These are phyloP conservation scores for Drosophila jambulina DNA, from an alignment of 1,140 invertebrate species.

Conservation along the genomic window DNA sequence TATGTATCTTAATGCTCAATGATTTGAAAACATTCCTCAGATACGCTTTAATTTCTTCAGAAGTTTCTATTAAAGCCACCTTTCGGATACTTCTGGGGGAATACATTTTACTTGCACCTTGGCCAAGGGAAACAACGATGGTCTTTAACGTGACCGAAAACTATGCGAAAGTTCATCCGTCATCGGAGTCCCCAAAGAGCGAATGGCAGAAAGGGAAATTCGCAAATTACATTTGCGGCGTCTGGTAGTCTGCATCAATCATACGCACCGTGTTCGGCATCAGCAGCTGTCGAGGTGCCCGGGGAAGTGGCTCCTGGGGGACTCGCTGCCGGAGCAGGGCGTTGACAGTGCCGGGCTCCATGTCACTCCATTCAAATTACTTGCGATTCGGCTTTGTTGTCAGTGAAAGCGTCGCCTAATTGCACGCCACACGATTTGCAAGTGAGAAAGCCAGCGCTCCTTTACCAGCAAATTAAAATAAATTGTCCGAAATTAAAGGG, in stretches of 20 bases:
- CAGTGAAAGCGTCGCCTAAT: conserved; percentile 71
- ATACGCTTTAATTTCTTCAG: neutral
- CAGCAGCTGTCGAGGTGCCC: conserved; percentile 43
- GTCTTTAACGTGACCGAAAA: conserved; percentile 14
- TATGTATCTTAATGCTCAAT: neutral
- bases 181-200: conserved; percentile 56
- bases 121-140: too few species aligned
- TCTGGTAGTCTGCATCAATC: conserved; percentile 71
- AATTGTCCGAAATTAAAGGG: conserved; percentile 78
- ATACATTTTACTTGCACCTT: neutral
- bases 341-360: conserved; percentile 48
- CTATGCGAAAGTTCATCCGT: conserved; percentile 69
- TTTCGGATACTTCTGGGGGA: too few species aligned
- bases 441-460: conserved; percentile 36
- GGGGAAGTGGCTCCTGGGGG: conserved; percentile 36
- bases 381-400: conserved; percentile 31
- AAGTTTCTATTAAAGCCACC: neutral
- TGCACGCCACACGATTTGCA: conserved; percentile 71
- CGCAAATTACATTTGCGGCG: conserved; percentile 80
- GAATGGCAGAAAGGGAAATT: conserved; percentile 6
- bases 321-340: conserved; percentile 10
- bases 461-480: conserved; percentile 77
- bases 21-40: too few species aligned
- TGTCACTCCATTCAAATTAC: conserved; percentile 18
- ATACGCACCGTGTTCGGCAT: conserved; percentile 73